Evolutionary conservation across 2,797 vertebrate genomes (phyloP).

Genomic region (Tangara arthus): DNA sequence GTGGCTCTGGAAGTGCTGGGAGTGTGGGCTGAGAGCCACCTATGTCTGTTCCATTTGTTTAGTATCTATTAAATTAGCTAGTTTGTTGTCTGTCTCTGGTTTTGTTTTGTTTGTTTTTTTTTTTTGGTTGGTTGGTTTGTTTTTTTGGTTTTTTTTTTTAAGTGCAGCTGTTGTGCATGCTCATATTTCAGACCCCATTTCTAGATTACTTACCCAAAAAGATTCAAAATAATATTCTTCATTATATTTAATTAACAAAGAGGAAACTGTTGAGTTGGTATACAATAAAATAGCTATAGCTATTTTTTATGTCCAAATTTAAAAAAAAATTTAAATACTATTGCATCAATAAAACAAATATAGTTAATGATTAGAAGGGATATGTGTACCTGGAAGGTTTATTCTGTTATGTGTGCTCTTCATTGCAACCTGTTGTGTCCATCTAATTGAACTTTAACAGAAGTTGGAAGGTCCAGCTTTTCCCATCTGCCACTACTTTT

Average conservation of each 20-base stretch:
- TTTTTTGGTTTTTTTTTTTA: not conserved
- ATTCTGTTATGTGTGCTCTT: not conserved
- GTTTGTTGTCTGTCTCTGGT: not conserved
- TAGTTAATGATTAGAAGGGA: not conserved
- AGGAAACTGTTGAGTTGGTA: not conserved
- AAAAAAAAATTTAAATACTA: accelerated
- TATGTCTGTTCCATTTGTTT: accelerated
- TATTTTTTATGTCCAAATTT: not conserved
- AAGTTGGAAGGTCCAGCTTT: not conserved
- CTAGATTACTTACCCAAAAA: not conserved
- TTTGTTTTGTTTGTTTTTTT: no score
- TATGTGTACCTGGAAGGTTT: not conserved
- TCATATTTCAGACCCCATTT: accelerated
- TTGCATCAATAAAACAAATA: not conserved
- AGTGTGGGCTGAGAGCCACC: not conserved
- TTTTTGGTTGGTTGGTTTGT: not conserved
- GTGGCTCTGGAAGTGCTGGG: not conserved
- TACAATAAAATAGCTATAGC: not conserved
- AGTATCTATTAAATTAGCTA: not conserved
- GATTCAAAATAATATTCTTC: not conserved
- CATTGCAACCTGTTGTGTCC: not conserved
- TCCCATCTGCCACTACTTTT: not conserved
- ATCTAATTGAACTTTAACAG: not conserved
- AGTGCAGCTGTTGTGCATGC: accelerated
- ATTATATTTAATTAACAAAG: not conserved